These are phyloP conservation scores for Trematomus bernacchii DNA, from an alignment of 2,797 vertebrate species.

Conservation along the genomic window DNA sequence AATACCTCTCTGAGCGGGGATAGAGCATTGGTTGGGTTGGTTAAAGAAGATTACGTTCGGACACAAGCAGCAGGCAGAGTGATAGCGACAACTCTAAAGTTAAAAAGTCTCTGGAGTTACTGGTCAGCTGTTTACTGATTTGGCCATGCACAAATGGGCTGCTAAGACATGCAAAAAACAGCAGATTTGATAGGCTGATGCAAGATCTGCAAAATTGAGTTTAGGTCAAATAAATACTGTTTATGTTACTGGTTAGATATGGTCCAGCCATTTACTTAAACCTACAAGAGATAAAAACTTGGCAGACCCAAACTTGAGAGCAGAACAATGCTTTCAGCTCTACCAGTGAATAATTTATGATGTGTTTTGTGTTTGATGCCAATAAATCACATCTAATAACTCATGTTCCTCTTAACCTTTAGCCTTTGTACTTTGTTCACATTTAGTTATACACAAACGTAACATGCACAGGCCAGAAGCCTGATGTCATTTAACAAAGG, in stretches of 20 bases:
- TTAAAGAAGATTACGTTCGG: neutral
- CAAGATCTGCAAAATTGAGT: neutral
- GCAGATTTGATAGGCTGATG: neutral
- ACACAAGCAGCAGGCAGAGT: neutral
- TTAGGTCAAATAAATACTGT: constrained; percentile 1
- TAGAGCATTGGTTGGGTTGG: neutral
- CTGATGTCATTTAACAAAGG: constrained; percentile 17
- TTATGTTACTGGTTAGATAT: neutral
- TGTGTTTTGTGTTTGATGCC: constrained; percentile 14
- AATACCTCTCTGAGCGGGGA: neutral
- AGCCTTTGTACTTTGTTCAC: neutral
- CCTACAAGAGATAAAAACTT: constrained; percentile 22
- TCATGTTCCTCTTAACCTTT: neutral
- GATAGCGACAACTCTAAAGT: neutral
- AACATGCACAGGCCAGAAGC: neutral
- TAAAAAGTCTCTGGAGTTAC: neutral
- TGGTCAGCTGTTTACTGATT: neutral
- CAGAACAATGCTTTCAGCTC: constrained; percentile 24
- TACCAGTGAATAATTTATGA: neutral
- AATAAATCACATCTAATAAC: constrained; percentile 16
- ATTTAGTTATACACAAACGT: neutral
- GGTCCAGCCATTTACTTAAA: constrained; percentile 7
- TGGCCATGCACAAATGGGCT: neutral
- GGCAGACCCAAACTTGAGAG: constrained; percentile 11
- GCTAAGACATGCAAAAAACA: neutral